Evolutionary conservation across 2,888 invertebrate species (phyloP), one percentile per base, ranked within the genome.

Genomic region (Marronus borbonicus): DNA sequence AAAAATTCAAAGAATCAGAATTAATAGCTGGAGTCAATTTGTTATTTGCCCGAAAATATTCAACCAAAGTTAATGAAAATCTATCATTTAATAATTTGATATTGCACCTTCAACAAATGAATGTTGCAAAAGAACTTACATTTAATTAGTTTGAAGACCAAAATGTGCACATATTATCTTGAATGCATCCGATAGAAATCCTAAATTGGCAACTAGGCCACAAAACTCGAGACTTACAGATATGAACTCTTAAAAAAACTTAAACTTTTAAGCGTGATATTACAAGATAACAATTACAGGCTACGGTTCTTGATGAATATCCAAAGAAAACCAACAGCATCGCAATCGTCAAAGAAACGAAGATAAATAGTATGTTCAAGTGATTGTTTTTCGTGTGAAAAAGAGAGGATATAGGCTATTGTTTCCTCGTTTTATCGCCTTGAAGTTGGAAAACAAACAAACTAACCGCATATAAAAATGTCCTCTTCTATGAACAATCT

Each of bases 391-490:
- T 62, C 62, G 24, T 31, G 62, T 3, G 62, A 31, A 62, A 28
- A 60, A 24, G 24, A 60, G 60, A 60, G 52, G 60, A 0, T 60
- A 20, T 24, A 8, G 20, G 20, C 17, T 60, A 24, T 66, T 66
- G 44, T 66, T 66, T 66, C 66, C 44, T 44, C 20, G n/a, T 20
- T 44, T 17, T 44, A 39, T 66, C 44, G 66, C 66, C 66, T 66
- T 66, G 66, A 66, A 66, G 10, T 49, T 20, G 44, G 14, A 20
- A n/a, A 39, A 44, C 8, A 66, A 66, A 66, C 66, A 49, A 66
- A 62, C 1, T 4, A 55, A 55, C 55, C 2, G 55, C 17, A 4
- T 17, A 20, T 20, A 55, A 55, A 55, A 55, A 17, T n/a, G n/a
- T 14, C 17, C 20, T 20, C 2, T 7, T 55, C 14, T n/a, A 7